Base-by-base conservation (phyloP, 2,888 invertebrate species). In the Sympetrum striolatum region DNA sequence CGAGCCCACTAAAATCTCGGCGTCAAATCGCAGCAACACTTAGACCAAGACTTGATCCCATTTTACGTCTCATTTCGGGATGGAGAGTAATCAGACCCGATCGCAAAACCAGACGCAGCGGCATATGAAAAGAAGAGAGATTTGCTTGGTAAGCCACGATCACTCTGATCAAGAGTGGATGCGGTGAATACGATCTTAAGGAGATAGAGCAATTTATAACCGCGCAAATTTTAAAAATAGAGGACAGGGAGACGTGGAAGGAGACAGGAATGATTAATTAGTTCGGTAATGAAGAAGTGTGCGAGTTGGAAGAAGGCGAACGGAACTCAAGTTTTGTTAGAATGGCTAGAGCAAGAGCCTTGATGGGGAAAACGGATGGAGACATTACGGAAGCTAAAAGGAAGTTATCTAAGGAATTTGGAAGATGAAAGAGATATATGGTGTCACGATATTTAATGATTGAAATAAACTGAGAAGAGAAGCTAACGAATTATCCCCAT, bases 251-350 rank as follows among this genome's bases (percentile, higher is more conserved):
- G 60, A 86, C 15, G n/a, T 37, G n/a, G 60, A 39, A 39, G 60
- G 60, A 31, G 60, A 60, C 86, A 14, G 73, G 73, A 64, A 86
- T 86, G 86, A 86, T 86, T 86, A 86, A 86, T 86, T 86, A 60
- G 60, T 39, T 58, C 86, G 86, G 60, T 86, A 86, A 86, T 86
- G 86, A 86, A 37, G 60, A 86, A 86, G 10, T 44, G 44, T 44
- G 44, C 10, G 10, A 44, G 86, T 60, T 86, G 86, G 18, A 53
- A 86, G 60, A 35, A 31, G 58, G 53, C 37, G 58, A 48, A 58
- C 35, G 60, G 60, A 86, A n/a, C 60, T 86, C 37, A 60, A 64
- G n/a, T 37, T 82, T 86, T 37, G 31, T 48, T 3, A 35, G 53
- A 82, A 82, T n/a, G 39, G 53, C 48, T 18, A 53, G 14, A n/a